A percentile compares a stretch with the other conserved stretches of the same genome.
Conservation (phyloP, 1,140 invertebrate genomes). For the Eurytemora carolleeae region DNA sequence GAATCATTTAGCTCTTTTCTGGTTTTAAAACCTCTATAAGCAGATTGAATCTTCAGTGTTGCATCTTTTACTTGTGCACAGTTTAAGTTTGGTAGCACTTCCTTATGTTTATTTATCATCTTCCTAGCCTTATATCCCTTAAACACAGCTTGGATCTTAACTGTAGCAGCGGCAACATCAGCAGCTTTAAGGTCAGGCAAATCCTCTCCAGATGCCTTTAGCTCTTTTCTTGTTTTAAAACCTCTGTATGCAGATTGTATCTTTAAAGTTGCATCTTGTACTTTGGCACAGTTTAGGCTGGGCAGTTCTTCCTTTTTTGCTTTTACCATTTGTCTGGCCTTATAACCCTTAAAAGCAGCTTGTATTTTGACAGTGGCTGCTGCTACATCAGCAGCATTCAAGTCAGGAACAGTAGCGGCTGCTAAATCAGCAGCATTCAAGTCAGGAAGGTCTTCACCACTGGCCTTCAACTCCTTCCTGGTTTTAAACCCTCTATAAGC, state of each 20-base stretch:
- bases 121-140: background rate
- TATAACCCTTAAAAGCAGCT: conserved; percentile 2
- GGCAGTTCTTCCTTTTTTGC: conserved; percentile 3
- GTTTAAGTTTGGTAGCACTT: conserved; percentile 3
- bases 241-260: conserved; percentile 12
- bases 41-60: conserved; percentile 49
- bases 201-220: background rate
- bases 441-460: conserved; percentile 3
- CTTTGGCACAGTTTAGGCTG: background rate
- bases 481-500: conserved; percentile 37
- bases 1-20: conserved; percentile 5
- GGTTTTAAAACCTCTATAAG: conserved; percentile 27
- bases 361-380: conserved; percentile 6
- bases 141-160: background rate
- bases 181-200: conserved; percentile 1
- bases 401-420: conserved; percentile 1
- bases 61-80: conserved; percentile 26
- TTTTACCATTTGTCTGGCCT: background rate
- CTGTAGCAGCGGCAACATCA: background rate
- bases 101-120: background rate
- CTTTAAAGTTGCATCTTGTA: conserved; percentile 5
- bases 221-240: conserved; percentile 9
- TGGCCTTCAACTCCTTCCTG: background rate
- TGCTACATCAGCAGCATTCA: background rate
- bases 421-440: background rate